A percentile compares a stretch with the other conserved stretches of the same genome.
phyloP scores from a whole-genome alignment of 2,797 vertebrate species.

The Telmatherina bonti region DNA sequence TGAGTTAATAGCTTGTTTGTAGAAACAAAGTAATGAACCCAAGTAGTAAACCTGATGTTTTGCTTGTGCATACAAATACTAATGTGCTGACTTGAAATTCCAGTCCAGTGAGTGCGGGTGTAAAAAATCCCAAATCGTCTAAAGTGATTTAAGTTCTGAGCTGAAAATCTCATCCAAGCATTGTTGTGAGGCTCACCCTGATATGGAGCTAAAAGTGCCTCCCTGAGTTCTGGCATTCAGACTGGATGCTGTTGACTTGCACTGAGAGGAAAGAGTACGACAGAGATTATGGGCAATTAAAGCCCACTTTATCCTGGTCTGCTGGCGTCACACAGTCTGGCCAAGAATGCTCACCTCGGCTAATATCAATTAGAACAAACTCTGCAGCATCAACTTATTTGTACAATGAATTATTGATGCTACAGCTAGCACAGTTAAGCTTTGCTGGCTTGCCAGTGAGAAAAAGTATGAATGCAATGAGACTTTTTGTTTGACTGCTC shows the following conservation, averaged over 20 bases:
- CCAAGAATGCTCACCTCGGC: slow-evolving; percentile 77
- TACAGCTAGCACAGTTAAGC: slow-evolving; percentile 62
- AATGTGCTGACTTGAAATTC: slow-evolving; percentile 29
- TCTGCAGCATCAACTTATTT: slow-evolving; percentile 78
- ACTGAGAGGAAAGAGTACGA: slow-evolving; percentile 65
- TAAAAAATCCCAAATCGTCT: slow-evolving; percentile 28
- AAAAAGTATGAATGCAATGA: slow-evolving; percentile 46
- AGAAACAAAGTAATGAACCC: slow-evolving; percentile 10
- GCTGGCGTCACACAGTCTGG: slow-evolving; percentile 81
- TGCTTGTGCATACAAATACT: not conserved
- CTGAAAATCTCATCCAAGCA: slow-evolving; percentile 53
- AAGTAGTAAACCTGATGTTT: slow-evolving; percentile 14
- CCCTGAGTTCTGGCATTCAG: slow-evolving; percentile 61
- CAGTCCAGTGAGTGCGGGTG: slow-evolving; percentile 6
- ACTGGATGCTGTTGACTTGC: slow-evolving; percentile 68
- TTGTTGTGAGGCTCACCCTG: slow-evolving; percentile 30
- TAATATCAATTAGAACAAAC: slow-evolving; percentile 81
- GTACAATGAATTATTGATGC: slow-evolving; percentile 82
- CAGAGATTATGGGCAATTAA: slow-evolving; percentile 80
- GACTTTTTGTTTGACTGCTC: slow-evolving; percentile 38
- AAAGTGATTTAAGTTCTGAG: slow-evolving; percentile 43
- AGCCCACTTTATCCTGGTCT: slow-evolving; percentile 74
- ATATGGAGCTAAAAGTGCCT: slow-evolving; percentile 58
- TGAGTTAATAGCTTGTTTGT: not conserved
- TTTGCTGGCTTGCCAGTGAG: slow-evolving; percentile 48